These are phyloP conservation scores for Dicycla oo DNA, from an alignment of 2,888 invertebrate genomes.

Conservation along the genomic window DNA sequence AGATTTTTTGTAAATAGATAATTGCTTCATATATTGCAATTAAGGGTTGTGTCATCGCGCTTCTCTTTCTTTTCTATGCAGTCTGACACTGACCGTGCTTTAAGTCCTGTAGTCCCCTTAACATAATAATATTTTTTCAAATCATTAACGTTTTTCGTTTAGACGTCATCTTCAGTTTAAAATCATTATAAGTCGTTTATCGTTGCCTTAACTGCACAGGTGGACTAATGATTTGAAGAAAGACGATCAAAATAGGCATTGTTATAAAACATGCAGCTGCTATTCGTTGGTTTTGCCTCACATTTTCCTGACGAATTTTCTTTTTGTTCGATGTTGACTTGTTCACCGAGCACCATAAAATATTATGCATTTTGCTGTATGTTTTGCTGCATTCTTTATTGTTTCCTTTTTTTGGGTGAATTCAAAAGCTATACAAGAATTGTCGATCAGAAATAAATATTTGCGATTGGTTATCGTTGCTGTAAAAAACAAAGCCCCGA, in stretches of 20 bases:
- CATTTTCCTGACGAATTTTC: conserved; percentile 3
- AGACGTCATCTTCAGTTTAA: too few species aligned
- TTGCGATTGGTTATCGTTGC: conserved; percentile 23
- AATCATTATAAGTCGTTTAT: too few species aligned
- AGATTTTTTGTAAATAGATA: too few species aligned
- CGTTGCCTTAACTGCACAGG: conserved; percentile 26
- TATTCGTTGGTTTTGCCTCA: background rate
- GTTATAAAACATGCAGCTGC: conserved; percentile 15
- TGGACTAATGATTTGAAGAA: conserved; percentile 17
- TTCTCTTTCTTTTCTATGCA: too few species aligned
- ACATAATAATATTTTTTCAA: too few species aligned
- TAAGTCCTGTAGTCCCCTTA: too few species aligned
- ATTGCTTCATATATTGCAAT: too few species aligned
- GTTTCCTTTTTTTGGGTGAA: conserved; percentile 24
- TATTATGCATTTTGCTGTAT: background rate
- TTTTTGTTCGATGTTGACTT: conserved; percentile 14
- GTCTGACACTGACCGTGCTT: too few species aligned
- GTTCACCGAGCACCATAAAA: background rate
- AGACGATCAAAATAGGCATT: conserved; percentile 5
- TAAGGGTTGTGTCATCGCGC: too few species aligned
- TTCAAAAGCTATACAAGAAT: conserved; percentile 17
- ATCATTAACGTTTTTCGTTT: too few species aligned
- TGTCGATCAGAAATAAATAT: conserved; percentile 35
- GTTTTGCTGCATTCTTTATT: conserved; percentile 12
- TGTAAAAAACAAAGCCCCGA: conserved; percentile 28